phyloP scores from a whole-genome alignment of 2,113 vertebrate species.

The Sylvilagus bachmani region DNA sequence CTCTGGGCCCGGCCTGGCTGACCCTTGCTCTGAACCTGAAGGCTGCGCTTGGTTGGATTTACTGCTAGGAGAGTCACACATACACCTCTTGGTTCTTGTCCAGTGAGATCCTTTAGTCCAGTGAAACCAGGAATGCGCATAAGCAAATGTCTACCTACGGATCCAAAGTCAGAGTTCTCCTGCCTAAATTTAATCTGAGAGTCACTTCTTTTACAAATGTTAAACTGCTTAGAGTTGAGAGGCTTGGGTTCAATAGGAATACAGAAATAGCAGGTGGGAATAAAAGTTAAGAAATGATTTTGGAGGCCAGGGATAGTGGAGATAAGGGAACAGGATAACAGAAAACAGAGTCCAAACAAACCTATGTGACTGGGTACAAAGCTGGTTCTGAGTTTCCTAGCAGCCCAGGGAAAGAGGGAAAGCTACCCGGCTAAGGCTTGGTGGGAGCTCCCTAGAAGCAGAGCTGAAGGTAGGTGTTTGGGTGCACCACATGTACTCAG shows the following conservation, averaged over 20 bases:
- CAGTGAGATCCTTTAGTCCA: not conserved
- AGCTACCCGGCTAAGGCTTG: not conserved
- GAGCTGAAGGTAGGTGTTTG: not conserved
- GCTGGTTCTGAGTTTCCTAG: not conserved
- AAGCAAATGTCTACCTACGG: not conserved
- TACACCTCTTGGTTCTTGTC: not conserved
- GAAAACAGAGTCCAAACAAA: not conserved
- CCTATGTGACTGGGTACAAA: not conserved
- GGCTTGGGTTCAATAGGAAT: not conserved
- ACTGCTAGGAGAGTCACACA: not conserved
- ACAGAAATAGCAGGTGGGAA: not conserved
- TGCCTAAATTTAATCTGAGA: not conserved
- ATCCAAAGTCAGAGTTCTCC: not conserved
- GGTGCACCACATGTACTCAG: not conserved
- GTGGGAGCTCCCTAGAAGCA: not conserved
- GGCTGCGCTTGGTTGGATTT: not conserved
- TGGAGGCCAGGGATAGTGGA: no score
- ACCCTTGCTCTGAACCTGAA: no score
- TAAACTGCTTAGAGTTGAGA: not conserved
- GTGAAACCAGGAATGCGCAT: not conserved
- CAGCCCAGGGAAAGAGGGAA: not conserved
- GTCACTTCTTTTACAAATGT: slow-evolving; percentile 26
- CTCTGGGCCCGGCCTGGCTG: not conserved
- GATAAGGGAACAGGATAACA: no score
- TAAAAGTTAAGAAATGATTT: not conserved